phyloP scores from a whole-genome alignment of 2,888 invertebrate genomes.

The Thumatha senex region DNA sequence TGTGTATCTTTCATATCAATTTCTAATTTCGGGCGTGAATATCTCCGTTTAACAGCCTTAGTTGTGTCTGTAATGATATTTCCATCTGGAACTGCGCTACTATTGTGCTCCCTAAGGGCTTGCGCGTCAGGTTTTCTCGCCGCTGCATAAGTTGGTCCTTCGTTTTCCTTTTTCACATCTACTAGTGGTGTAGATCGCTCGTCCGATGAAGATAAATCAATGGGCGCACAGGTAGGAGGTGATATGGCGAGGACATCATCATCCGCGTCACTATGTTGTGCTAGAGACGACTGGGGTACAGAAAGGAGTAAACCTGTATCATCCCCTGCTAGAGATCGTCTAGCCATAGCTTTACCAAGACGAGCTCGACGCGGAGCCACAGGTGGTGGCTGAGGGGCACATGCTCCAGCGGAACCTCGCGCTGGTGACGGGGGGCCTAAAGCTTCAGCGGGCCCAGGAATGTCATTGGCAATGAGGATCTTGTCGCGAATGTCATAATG shows the following conservation, averaged over 20 bases:
- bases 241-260: slow-evolving; percentile 79
- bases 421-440: slow-evolving; percentile 87
- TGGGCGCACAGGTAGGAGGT: slow-evolving; percentile 71
- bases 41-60: slow-evolving; percentile 70
- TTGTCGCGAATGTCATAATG: slow-evolving; percentile 68
- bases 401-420: slow-evolving; percentile 86
- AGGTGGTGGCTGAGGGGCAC: slow-evolving; percentile 83
- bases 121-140: slow-evolving; percentile 71
- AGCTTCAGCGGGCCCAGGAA: slow-evolving; percentile 63
- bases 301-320: slow-evolving; percentile 78
- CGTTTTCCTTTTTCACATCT: slow-evolving; percentile 77
- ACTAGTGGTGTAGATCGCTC: slow-evolving; percentile 72
- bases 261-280: slow-evolving; percentile 74
- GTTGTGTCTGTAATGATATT: slow-evolving; percentile 52
- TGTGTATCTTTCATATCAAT: slow-evolving; percentile 78
- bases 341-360: slow-evolving; percentile 86
- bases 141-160: slow-evolving; percentile 65
- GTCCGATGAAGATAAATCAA: slow-evolving; percentile 77
- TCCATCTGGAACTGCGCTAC: slow-evolving; percentile 49
- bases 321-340: slow-evolving; percentile 83
- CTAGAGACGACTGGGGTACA: slow-evolving; percentile 53
- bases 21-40: slow-evolving; percentile 75
- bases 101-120: slow-evolving; percentile 70
- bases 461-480: slow-evolving; percentile 62
- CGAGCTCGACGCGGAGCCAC: slow-evolving; percentile 73